Evolutionary conservation across 1,140 invertebrate species (phyloP).

Genomic region (Spodoptera frugiperda): DNA sequence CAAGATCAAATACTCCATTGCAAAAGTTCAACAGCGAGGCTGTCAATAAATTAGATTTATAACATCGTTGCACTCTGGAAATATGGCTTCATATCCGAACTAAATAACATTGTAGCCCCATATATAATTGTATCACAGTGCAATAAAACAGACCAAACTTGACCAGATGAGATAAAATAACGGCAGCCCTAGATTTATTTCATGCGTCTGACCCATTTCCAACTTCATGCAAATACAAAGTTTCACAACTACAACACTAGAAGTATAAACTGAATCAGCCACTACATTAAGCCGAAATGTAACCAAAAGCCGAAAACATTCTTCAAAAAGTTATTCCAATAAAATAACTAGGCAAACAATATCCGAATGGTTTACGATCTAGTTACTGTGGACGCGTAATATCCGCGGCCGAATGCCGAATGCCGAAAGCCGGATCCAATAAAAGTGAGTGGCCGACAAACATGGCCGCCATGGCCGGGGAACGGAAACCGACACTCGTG

Average conservation of each 20-base stretch:
- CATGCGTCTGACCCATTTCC: constrained; percentile 13
- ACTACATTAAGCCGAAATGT: constrained; percentile 15
- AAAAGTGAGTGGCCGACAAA: constrained; percentile 31
- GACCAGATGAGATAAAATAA: constrained; percentile 12
- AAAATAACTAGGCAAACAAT: constrained; percentile 36
- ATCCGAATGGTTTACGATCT: constrained; percentile 35
- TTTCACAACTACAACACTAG: constrained; percentile 14
- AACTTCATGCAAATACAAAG: constrained; percentile 13
- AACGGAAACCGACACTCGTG: constrained; percentile 28
- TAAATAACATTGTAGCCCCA: constrained; percentile 12
- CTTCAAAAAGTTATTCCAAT: constrained; percentile 28
- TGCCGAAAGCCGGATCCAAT: constrained; percentile 27
- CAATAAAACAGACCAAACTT: constrained; percentile 18
- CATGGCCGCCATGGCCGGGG: constrained; percentile 16
- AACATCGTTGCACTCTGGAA: neutral
- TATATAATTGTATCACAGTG: constrained; percentile 9
- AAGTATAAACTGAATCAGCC: constrained; percentile 22
- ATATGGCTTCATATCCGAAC: constrained; percentile 5
- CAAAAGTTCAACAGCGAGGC: neutral
- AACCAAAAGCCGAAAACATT: constrained; percentile 15
- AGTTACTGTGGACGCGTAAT: constrained; percentile 26
- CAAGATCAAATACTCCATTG: too few species aligned
- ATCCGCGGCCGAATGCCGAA: constrained; percentile 31
- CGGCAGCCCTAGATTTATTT: constrained; percentile 5
- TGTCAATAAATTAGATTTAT: constrained; percentile 18